A percentile compares a stretch with the other conserved stretches of the same genome.
These are phyloP conservation scores for Calcarius lapponicus DNA, from an alignment of 2,797 vertebrate species.

Conservation along the genomic window DNA sequence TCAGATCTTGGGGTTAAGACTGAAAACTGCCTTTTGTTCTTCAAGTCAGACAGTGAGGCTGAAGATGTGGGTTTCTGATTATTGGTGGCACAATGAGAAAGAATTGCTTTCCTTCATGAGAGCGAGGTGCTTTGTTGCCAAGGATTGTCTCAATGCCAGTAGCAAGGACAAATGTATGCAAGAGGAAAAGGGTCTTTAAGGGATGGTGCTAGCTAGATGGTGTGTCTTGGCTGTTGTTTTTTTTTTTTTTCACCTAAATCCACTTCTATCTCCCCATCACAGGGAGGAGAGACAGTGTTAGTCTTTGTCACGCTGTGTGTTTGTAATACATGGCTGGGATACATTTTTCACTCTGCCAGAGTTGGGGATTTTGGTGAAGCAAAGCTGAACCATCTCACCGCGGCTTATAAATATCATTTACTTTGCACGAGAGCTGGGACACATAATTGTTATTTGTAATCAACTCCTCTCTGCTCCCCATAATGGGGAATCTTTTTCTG, in stretches of 20 bases:
- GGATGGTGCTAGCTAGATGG: neutral
- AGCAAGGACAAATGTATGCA: conserved; percentile 36
- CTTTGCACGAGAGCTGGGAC: neutral
- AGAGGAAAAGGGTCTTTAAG: conserved; percentile 53
- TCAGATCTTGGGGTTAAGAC: conserved; percentile 71
- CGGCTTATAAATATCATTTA: neutral
- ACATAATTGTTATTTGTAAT: neutral
- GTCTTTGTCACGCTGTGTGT: neutral
- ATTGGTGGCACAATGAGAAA: conserved; percentile 59
- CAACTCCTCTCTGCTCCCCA: neutral
- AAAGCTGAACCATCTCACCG: neutral
- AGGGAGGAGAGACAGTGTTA: neutral
- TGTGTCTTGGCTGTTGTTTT: neutral
- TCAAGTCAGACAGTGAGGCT: conserved; percentile 59
- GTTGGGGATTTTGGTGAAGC: neutral
- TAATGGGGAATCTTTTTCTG: neutral
- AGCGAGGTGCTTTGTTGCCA: conserved; percentile 51
- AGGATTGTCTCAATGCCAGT: conserved; percentile 48
- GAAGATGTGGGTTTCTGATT: conserved; percentile 70
- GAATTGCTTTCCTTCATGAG: conserved; percentile 55
- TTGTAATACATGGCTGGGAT: neutral
- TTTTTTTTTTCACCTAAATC: neutral
- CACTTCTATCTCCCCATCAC: neutral
- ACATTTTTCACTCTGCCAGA: neutral
- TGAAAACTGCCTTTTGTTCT: conserved; percentile 72